Base-by-base conservation (phyloP, 2,113 vertebrate genomes). In the Tauraco erythrolophus region DNA sequence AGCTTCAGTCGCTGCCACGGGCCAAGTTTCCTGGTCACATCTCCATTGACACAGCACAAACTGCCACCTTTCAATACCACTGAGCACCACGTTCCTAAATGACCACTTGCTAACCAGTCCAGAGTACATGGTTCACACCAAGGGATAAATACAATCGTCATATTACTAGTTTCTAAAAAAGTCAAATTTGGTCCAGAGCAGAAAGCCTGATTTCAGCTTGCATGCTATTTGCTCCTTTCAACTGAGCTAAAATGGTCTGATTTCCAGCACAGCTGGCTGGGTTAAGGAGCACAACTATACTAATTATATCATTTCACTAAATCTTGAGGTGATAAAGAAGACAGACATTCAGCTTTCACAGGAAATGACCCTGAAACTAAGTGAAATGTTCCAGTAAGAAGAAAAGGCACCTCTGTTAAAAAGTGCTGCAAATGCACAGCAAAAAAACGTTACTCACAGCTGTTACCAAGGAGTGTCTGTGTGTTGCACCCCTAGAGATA, bases 311-410 rank as follows among this genome's bases (percentile, higher is more conserved):
- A 88, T 74, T 91, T 82, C 1, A 2, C 88, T 86, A 92, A 97
- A 96, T 92, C 94, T 71, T 88, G 94, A 96, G 80, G 80, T 95
- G 97, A 62, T 94, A 84, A 94, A 92, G 93, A 80, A 92, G 95
- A 95, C 61, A 94, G 93, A 92, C 94, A 89, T 45, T 66, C 66
- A 94, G 69, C 84, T 94, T 94, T 69, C 86, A 80, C 83, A 89
- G 93, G 94, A 96, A 96, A 84, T 95, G 96, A 96, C 95, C 95
- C 96, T 65, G 90, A 92, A 95, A 96, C 65, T 15, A 56, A 92
- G 92, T 8, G 84, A 94, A 94, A 85, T 84, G 86, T 93, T 94
- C 81, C 89, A 77, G 87, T 30, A 6, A 58, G 89, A 58, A 65
- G 77, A 81, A 94, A 88, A 89, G 2, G 45, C 86, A 95, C 76